Base-by-base conservation (phyloP, 2,888 invertebrate species). In the Noctua janthina region DNA sequence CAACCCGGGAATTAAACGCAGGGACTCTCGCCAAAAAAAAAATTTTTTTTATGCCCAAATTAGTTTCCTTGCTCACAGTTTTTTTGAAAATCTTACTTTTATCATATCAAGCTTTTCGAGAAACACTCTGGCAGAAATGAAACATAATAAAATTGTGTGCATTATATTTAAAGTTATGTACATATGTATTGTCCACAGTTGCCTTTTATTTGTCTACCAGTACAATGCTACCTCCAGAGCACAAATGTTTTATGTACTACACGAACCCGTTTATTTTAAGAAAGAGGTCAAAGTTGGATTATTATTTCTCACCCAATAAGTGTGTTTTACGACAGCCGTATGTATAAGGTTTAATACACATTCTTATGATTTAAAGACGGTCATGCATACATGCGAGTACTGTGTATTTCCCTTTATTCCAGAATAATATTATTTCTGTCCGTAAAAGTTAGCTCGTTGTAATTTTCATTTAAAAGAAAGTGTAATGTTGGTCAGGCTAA, bases 241-340 rank as follows among this genome's bases (percentile, higher is more conserved):
- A 43, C 29, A 68, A 83, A 80, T 80, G 76, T 81, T 76, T 84
- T 76, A 76, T 84, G 68, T 80, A 76, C 62, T 76, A 74, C 71
- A 76, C 49, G 59, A 77, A 78, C 68, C 69, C 69, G 81, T 78
- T 78, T 67, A 71, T 78, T 75, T 76, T 73, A 78, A 84, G 81
- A 86, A 86, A 70, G 84, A 84, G 87, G 87, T 73, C 84, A 87
- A 76, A 79, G 54, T 79, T 86, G 76, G 78, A 78, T 81, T 76
- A 83, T 82, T 86, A 43, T 78, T 84, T 81, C 56, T 13, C 56
- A 69, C 39, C 76, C 64, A 87, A 85, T 86, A 86, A 54, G 35
- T 76, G 77, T 83, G 66, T 73, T 85, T 87, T 87, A 83, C 76
- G 84, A 80, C 74, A 56, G 54, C 62, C 76, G 43, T 76, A 68